Evolutionary conservation across 2,113 vertebrate genomes (phyloP).

Genomic region (Platycercus adscitus): DNA sequence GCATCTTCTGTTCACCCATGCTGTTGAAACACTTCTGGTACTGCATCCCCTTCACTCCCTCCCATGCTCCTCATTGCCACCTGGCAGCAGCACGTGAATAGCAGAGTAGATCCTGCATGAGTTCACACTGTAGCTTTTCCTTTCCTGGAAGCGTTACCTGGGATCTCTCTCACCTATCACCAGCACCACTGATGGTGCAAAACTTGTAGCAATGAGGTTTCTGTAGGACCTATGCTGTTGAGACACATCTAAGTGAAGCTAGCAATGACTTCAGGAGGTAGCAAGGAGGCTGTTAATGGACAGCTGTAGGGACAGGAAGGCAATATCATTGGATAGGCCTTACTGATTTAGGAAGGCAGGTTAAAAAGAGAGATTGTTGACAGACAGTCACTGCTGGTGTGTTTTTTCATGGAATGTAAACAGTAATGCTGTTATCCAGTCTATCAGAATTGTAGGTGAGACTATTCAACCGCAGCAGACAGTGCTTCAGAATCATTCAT

Average conservation of each 20-base stretch:
- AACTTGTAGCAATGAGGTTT: fast-evolving
- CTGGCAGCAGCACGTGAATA: fast-evolving
- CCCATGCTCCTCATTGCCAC: fast-evolving
- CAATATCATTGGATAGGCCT: too few relatives aligned
- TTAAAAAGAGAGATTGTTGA: fast-evolving
- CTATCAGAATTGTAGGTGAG: neutral
- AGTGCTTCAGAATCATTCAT: neutral
- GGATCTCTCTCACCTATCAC: neutral
- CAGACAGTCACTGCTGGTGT: neutral
- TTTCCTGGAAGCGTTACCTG: fast-evolving
- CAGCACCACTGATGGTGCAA: fast-evolving
- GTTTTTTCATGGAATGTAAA: neutral
- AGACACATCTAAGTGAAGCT: neutral
- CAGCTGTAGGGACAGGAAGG: neutral
- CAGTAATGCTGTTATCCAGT: neutral
- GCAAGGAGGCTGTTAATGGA: neutral
- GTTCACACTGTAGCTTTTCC: neutral
- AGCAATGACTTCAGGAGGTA: neutral
- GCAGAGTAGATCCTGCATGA: neutral
- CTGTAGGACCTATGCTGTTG: neutral
- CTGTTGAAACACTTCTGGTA: neutral
- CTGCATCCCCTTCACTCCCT: neutral
- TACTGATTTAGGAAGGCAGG: fast-evolving
- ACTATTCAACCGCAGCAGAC: neutral
- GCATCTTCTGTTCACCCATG: fast-evolving